These are phyloP conservation scores for Cyprinus carpio DNA, from an alignment of 2,113 vertebrate genomes.

Conservation along the genomic window DNA sequence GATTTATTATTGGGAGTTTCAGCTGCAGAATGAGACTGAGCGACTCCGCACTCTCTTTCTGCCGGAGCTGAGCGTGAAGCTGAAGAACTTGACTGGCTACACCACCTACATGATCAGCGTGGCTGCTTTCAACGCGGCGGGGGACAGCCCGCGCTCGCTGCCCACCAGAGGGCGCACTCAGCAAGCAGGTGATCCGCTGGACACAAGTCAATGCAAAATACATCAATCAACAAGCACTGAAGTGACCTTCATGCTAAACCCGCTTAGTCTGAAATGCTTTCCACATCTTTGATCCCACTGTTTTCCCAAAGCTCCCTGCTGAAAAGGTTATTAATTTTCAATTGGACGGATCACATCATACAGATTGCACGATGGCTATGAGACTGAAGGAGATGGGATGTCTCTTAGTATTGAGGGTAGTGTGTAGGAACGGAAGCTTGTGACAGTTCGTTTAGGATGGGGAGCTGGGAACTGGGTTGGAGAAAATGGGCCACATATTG, in stretches of 20 bases:
- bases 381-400: constrained; percentile 20
- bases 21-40: constrained; percentile 83
- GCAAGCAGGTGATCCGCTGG: constrained; percentile 86
- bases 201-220: neutral
- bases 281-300: constrained; percentile 1
- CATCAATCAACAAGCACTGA: constrained; percentile 9
- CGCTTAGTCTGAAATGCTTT: neutral
- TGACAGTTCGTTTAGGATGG: constrained; percentile 45
- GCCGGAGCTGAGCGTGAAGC: constrained; percentile 86
- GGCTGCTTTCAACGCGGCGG: constrained; percentile 91
- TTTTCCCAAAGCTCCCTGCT: constrained; percentile 39
- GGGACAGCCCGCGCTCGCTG: constrained; percentile 86
- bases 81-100: constrained; percentile 95
- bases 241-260: neutral
- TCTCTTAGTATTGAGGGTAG: constrained; percentile 46
- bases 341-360: constrained; percentile 29
- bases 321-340: constrained; percentile 18
- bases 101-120: constrained; percentile 93
- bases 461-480: constrained; percentile 53
- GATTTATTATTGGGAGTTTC: constrained; percentile 96
- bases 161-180: constrained; percentile 87
- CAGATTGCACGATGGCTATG: constrained; percentile 11
- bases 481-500: constrained; percentile 62
- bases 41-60: constrained; percentile 89
- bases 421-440: constrained; percentile 55